Evolutionary conservation across 2,888 invertebrate genomes (phyloP).

Genomic region (Hypomecis punctinalis): DNA sequence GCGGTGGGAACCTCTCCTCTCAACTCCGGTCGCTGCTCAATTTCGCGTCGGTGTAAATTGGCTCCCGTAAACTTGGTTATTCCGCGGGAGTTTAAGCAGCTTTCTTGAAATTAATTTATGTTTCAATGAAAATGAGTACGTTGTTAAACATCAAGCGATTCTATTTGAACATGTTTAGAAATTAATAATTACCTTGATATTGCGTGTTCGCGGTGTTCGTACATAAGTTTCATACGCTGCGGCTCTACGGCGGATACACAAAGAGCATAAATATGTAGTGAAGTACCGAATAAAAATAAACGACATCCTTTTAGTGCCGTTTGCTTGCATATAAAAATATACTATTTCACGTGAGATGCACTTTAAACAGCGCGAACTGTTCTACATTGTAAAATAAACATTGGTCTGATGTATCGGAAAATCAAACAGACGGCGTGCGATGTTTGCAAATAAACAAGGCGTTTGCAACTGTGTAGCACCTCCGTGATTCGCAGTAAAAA

Average conservation of each 20-base stretch:
- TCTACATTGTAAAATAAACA: slow-evolving; percentile 68
- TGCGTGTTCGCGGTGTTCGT: slow-evolving; percentile 16
- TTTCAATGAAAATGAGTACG: slow-evolving; percentile 47
- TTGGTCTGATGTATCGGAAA: slow-evolving; percentile 66
- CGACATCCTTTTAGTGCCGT: slow-evolving; percentile 30
- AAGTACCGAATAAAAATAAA: slow-evolving; percentile 26
- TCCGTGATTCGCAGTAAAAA: slow-evolving; percentile 80
- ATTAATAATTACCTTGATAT: slow-evolving; percentile 18
- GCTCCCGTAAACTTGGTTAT: slow-evolving; percentile 71
- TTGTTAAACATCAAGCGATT: slow-evolving; percentile 39
- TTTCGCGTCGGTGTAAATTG: slow-evolving; percentile 77
- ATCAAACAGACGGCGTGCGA: slow-evolving; percentile 64
- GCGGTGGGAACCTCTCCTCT: slow-evolving; percentile 68
- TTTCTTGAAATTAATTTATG: slow-evolving; percentile 57
- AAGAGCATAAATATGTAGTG: slow-evolving; percentile 10
- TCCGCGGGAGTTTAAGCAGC: slow-evolving; percentile 65
- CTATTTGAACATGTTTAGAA: slow-evolving; percentile 20
- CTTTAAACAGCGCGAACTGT: slow-evolving; percentile 47
- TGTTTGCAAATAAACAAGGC: slow-evolving; percentile 74
- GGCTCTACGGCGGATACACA: slow-evolving; percentile 8
- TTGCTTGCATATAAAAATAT: slow-evolving; percentile 19
- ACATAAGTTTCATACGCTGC: slow-evolving; percentile 12
- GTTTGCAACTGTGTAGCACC: slow-evolving; percentile 73
- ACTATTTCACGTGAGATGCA: slow-evolving; percentile 31
- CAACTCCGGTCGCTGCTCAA: slow-evolving; percentile 73